Conservation (phyloP, 1,140 invertebrate species). For the Drosophila navojoa region DNA sequence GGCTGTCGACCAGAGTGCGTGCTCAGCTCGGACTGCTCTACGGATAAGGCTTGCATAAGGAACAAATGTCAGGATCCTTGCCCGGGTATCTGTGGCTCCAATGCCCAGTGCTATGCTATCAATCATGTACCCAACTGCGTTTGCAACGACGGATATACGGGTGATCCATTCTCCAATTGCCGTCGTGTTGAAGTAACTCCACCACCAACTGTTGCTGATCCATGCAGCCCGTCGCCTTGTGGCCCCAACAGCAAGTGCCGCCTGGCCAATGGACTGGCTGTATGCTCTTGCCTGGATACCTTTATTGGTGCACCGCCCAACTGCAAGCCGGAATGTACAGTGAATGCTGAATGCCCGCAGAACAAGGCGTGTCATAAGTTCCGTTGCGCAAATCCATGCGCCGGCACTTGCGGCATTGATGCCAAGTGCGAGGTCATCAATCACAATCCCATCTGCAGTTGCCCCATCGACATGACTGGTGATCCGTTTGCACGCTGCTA, state of each 20-base stretch:
- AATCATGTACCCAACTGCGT: slow-evolving; percentile 90
- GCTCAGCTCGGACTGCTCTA: slow-evolving; percentile 89
- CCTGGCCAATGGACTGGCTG: slow-evolving; percentile 88
- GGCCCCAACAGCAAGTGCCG: slow-evolving; percentile 91
- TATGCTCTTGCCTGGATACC: slow-evolving; percentile 91
- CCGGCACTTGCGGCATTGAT: slow-evolving; percentile 88
- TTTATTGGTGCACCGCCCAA: slow-evolving; percentile 88
- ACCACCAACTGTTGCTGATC: slow-evolving; percentile 86
- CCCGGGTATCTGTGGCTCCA: slow-evolving; percentile 89
- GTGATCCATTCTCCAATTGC: slow-evolving; percentile 92
- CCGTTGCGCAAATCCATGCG: slow-evolving; percentile 89
- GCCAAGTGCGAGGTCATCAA: slow-evolving; percentile 89
- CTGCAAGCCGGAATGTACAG: slow-evolving; percentile 89
- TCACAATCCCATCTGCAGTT: slow-evolving; percentile 91
- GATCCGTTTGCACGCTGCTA: slow-evolving; percentile 90
- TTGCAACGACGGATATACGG: slow-evolving; percentile 89
- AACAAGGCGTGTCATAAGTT: slow-evolving; percentile 89
- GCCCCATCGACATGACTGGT: slow-evolving; percentile 88
- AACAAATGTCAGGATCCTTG: slow-evolving; percentile 92
- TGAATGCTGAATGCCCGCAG: slow-evolving; percentile 89
- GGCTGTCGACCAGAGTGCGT: slow-evolving; percentile 92
- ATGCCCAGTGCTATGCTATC: slow-evolving; percentile 90
- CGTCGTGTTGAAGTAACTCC: slow-evolving; percentile 84
- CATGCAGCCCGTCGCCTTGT: slow-evolving; percentile 91
- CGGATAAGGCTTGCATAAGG: slow-evolving; percentile 88